These are phyloP conservation scores for Epizoanthus scotinus DNA, from an alignment of 92 coral and sea anemone species.

Conservation along the genomic window DNA sequence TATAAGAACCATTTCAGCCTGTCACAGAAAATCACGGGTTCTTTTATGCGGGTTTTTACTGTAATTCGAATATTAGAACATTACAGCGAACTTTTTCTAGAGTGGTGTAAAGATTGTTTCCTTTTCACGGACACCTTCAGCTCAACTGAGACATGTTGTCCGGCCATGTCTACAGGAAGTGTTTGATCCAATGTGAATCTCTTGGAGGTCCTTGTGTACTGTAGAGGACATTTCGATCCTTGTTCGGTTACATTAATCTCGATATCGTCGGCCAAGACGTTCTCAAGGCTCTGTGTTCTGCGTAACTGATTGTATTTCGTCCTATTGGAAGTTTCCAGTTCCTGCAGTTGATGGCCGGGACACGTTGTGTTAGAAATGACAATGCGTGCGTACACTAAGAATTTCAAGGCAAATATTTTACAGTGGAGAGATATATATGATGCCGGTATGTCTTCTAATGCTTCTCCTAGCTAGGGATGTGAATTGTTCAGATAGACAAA, in stretches of 20 bases:
- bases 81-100: slow-evolving; percentile 24
- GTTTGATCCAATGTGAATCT: not conserved
- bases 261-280: not conserved
- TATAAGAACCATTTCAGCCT: too few relatives aligned
- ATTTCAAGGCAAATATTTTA: too few relatives aligned
- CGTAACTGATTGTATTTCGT: not conserved
- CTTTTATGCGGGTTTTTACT: too few relatives aligned
- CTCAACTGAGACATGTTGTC: slow-evolving; percentile 15
- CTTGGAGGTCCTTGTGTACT: not conserved
- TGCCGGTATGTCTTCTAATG: too few relatives aligned
- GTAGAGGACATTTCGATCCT: not conserved
- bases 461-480: too few relatives aligned
- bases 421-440: too few relatives aligned
- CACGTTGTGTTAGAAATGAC: too few relatives aligned
- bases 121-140: slow-evolving; percentile 14
- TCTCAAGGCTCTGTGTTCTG: slow-evolving; percentile 14
- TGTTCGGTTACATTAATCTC: not conserved
- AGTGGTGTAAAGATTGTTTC: not conserved
- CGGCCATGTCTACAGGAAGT: slow-evolving; percentile 3
- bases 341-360: not conserved
- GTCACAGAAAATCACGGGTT: too few relatives aligned
- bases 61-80: too few relatives aligned
- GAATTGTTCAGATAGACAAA: too few relatives aligned
- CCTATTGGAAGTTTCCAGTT: not conserved
- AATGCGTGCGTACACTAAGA: too few relatives aligned